Base-by-base conservation (phyloP, 2,888 invertebrate species). In the Eumacrocentrus americanus region DNA sequence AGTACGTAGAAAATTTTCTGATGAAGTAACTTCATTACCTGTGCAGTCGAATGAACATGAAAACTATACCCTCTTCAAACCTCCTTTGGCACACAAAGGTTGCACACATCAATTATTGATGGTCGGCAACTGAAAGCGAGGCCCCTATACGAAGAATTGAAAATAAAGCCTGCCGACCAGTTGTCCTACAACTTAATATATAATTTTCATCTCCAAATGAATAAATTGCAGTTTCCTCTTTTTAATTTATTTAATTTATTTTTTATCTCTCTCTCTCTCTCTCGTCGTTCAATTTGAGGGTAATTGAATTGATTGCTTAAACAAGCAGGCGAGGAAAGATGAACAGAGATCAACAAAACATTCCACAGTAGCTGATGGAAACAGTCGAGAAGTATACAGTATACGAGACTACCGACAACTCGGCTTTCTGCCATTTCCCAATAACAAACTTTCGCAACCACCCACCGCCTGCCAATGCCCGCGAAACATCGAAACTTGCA, bases 221-320 rank as follows among this genome's bases (percentile, higher is more conserved):
- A 20, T 23, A 5, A 11, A 54, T 55, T 50, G 34, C 23, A 9
- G 2, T 50, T 38, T 52, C 14, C 2, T 38, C 22, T 38, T 37
- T 37, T 22, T 16, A 12, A 2, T n/a, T 51, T 34, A n/a, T 22
- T 22, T 38, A 4, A 20, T 22, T 37, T 12, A 11, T 20, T 20
- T 7, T n/a, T n/a, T n/a, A n/a, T n/a, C n/a, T n/a, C n/a, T n/a
- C n/a, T n/a, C n/a, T n/a, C n/a, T n/a, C n/a, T n/a, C n/a, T n/a
- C n/a, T n/a, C n/a, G n/a, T n/a, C n/a, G n/a, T n/a, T n/a, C n/a
- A n/a, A n/a, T n/a, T 55, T 50, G 40, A 51, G 40, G 20, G 57
- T 63, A 67, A 69, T 62, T 64, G 63, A 56, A 69, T 67, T 62
- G 66, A 69, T 67, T 61, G 63, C 62, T 64, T 67, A 67, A 63